phyloP scores from a whole-genome alignment of 2,113 vertebrate genomes.

The Phaetusa simplex region DNA sequence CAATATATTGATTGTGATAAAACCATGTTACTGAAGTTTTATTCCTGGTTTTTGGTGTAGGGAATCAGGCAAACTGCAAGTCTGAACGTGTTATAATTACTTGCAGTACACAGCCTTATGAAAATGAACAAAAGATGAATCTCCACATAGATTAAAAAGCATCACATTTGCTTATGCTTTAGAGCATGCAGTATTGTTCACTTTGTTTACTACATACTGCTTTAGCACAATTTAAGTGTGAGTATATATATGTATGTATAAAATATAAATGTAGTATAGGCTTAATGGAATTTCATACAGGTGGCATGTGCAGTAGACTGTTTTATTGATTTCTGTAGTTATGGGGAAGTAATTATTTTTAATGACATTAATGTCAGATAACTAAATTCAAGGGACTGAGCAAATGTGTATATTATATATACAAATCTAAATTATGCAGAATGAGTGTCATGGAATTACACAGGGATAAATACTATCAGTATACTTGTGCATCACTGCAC shows the following conservation, averaged over 20 bases:
- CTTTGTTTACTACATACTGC: neutral
- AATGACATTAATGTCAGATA: neutral
- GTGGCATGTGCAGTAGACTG: neutral
- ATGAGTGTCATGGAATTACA: neutral
- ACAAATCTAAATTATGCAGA: neutral
- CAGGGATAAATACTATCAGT: neutral
- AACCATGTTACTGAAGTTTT: neutral
- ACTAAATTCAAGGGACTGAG: neutral
- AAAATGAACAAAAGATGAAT: neutral
- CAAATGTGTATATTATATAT: neutral
- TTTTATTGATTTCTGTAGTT: neutral
- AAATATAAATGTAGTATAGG: neutral
- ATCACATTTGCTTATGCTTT: neutral
- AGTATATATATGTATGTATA: neutral
- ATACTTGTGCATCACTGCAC: neutral
- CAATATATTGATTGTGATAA: neutral
- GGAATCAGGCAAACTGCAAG: neutral
- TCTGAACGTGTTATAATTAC: neutral
- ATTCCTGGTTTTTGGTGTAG: neutral
- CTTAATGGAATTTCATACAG: neutral
- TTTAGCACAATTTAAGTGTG: neutral
- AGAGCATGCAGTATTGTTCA: neutral
- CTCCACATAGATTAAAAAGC: neutral
- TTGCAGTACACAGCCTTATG: neutral
- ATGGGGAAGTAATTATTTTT: neutral